A percentile compares a stretch with the other conserved stretches of the same genome.
phyloP scores from a whole-genome alignment of 2,888 invertebrate species.

The Limenitis camilla region DNA sequence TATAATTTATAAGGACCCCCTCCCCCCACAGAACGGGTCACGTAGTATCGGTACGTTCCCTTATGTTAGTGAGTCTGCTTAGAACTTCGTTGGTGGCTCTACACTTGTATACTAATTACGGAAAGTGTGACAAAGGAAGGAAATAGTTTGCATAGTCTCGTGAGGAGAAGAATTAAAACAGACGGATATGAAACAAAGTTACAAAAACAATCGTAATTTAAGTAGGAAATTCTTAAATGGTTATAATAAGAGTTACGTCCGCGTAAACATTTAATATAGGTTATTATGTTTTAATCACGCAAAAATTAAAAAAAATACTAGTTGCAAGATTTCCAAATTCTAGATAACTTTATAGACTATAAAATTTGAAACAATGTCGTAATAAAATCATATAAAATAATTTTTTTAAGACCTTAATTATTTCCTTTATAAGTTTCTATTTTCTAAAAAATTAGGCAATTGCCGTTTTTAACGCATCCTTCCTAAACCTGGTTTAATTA shows the following conservation, averaged over 20 bases:
- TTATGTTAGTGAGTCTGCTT: conserved; percentile 33
- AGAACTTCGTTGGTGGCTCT: conserved; percentile 27
- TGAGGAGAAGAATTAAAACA: neutral
- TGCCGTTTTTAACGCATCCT: conserved; percentile 2
- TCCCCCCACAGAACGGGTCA: no score
- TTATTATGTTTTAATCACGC: no score
- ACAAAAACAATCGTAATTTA: no score
- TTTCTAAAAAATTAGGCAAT: neutral
- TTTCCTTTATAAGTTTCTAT: conserved; percentile 3
- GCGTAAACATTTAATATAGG: no score
- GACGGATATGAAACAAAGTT: neutral
- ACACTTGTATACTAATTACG: conserved; percentile 22
- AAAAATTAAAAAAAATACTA: no score
- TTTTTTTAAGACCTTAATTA: neutral
- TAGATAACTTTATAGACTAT: no score
- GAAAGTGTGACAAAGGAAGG: conserved; percentile 8
- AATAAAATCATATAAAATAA: no score
- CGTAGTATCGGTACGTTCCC: neutral
- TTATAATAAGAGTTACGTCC: no score
- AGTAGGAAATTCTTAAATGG: no score
- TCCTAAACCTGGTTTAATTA: conserved; percentile 1
- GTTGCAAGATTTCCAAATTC: no score
- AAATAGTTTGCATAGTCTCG: neutral
- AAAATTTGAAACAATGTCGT: no score
- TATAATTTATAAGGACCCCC: neutral